Conservation (phyloP, 2,888 invertebrate species). For the Leucania comma region DNA sequence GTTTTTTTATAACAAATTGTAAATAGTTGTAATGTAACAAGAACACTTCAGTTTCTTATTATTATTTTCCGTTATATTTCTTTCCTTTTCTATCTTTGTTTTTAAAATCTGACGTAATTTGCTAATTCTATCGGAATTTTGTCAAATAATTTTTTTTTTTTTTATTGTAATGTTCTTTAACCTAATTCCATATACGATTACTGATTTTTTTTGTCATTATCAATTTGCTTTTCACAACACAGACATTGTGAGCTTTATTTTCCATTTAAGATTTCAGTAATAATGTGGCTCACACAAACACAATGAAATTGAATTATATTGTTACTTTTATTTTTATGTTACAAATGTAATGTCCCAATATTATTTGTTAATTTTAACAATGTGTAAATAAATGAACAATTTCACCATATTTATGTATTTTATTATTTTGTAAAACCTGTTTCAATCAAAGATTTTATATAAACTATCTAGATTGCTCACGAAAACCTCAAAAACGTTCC, state of each 20-base stretch:
- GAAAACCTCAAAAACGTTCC: too few species aligned
- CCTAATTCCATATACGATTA: neutral
- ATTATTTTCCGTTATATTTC: slow-evolving; percentile 40
- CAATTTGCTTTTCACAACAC: slow-evolving; percentile 12
- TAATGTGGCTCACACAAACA: slow-evolving; percentile 26
- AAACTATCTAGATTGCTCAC: too few species aligned
- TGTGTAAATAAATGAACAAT: slow-evolving; percentile 81
- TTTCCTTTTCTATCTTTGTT: slow-evolving; percentile 24
- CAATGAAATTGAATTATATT: slow-evolving; percentile 48
- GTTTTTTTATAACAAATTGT: slow-evolving; percentile 59
- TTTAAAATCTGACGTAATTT: slow-evolving; percentile 19
- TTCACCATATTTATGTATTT: slow-evolving; percentile 35
- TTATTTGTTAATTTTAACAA: slow-evolving; percentile 64
- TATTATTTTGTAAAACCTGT: neutral
- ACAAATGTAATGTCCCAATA: slow-evolving; percentile 60
- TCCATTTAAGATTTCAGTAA: slow-evolving; percentile 34
- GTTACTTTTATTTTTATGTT: slow-evolving; percentile 53
- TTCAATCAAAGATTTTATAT: too few species aligned
- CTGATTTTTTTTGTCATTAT: slow-evolving; percentile 12
- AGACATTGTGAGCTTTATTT: slow-evolving; percentile 27
- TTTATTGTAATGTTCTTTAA: slow-evolving; percentile 26
- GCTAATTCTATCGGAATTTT: slow-evolving; percentile 21
- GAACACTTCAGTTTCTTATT: slow-evolving; percentile 36
- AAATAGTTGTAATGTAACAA: slow-evolving; percentile 53
- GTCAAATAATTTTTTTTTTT: neutral